These are phyloP conservation scores for Heterotis niloticus DNA, from an alignment of 2,113 vertebrate species.

Conservation along the genomic window DNA sequence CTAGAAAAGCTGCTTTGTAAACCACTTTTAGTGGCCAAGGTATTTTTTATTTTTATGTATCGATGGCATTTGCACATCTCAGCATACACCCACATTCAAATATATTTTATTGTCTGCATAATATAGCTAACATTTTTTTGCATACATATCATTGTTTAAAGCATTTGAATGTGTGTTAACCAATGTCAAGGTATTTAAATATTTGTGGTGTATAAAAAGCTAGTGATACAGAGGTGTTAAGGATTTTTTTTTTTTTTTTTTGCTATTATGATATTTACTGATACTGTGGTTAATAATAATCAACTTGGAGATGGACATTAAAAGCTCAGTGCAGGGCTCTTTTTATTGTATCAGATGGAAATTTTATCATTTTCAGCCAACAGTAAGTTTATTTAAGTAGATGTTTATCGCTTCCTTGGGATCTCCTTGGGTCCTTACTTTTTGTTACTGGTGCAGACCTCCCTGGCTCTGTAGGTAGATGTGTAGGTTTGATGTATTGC, in stretches of 20 bases:
- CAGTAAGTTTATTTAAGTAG: slow-evolving; percentile 21
- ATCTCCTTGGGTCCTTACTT: slow-evolving; percentile 35
- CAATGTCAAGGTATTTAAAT: no score
- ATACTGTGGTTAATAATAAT: background rate
- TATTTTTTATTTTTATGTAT: slow-evolving; percentile 3
- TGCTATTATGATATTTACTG: background rate
- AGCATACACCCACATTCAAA: slow-evolving; percentile 33
- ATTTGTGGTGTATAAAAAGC: no score
- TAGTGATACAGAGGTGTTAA: background rate
- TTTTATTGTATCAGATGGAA: slow-evolving; percentile 10
- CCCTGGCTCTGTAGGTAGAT: slow-evolving; percentile 50
- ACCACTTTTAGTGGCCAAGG: background rate
- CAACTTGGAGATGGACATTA: no score
- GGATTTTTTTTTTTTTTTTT: slow-evolving; percentile 1
- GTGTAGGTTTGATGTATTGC: slow-evolving; percentile 53
- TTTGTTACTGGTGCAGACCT: slow-evolving; percentile 52
- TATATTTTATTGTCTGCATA: no score
- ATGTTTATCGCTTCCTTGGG: slow-evolving; percentile 29
- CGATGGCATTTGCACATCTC: slow-evolving; percentile 42
- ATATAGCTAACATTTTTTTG: no score
- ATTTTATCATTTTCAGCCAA: slow-evolving; percentile 11
- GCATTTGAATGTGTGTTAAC: no score
- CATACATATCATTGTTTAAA: no score
- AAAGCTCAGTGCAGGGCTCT: background rate
- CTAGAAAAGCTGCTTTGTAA: background rate